Evolutionary conservation across 2,888 invertebrate species (phyloP), one percentile per base, ranked within the genome.

Genomic region (Metellina segmentata): DNA sequence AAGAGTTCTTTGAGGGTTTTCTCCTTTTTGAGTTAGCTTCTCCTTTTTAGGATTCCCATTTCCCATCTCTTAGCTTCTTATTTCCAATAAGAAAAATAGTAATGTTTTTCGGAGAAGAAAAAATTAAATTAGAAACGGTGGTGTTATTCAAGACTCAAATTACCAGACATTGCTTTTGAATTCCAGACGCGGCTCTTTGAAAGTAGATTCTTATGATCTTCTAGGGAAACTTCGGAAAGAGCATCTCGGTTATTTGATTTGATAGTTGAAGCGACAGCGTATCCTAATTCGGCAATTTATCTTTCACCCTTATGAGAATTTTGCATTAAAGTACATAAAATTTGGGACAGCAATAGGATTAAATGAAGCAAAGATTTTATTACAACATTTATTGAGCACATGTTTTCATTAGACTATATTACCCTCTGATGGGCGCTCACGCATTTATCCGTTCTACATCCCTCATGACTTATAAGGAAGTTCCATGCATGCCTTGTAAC

Each of bases 21-120:
- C 53, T 74, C 20, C 20, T 51, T 82, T 71, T 6, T 34, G 19
- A 75, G 53, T 6, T 20, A 61, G 48, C 61, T 49, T 6, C 77
- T 34, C 52, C 11, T 61, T 79, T 79, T 79, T 9, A 20, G 20
- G 13, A 53, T 85, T 74, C 72, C 53, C 9, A 74, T 74, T 75
- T 74, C 72, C 53, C 9, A 74, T 74, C 53, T 19, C 82, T 82
- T 52, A 49, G 71, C 48, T 51, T 82, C 82, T 82, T 82, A 82
- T 72, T 82, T 82, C 51, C 51, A 48, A 48, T 49, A 48, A 49
- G 51, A 77, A 49, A 48, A n/a, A 51, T 51, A 78, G 48, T 78
- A 49, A 52, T 78, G 52, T 51, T 78, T 49, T 52, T 51, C 52
- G 11, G 8, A 81, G 20, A 71, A 51, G 71, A n/a, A 79, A 79